Evolutionary conservation across 2,113 vertebrate genomes (phyloP).

Genomic region (Centropus unirufus): DNA sequence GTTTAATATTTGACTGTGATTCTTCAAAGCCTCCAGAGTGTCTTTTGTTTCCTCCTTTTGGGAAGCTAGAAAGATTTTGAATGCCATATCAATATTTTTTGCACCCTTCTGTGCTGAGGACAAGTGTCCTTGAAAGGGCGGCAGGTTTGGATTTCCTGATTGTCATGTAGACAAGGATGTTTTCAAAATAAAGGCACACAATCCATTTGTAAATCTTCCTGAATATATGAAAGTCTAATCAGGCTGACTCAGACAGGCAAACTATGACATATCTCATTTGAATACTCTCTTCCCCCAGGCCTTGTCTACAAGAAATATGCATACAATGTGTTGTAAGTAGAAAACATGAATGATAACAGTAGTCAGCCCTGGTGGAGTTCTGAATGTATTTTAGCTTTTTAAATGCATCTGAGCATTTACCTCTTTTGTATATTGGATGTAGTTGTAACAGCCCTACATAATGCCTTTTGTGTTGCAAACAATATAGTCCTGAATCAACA

Average conservation of each 20-base stretch:
- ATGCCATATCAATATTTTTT: neutral
- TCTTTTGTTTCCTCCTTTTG: neutral
- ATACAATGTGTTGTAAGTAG: neutral
- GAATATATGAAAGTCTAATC: conserved; percentile 57
- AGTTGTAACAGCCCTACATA: neutral
- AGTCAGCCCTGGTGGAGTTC: neutral
- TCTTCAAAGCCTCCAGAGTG: neutral
- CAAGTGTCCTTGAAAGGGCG: conserved; percentile 40
- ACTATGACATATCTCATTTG: conserved; percentile 12
- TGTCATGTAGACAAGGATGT: conserved; percentile 43
- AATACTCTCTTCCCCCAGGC: conserved; percentile 46
- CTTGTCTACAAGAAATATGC: conserved; percentile 45
- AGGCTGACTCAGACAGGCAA: conserved; percentile 39
- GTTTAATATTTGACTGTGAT: neutral
- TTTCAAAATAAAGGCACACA: conserved; percentile 50
- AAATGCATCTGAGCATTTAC: neutral
- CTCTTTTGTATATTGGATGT: neutral
- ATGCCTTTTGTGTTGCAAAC: neutral
- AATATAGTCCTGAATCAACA: neutral
- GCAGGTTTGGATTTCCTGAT: conserved; percentile 11
- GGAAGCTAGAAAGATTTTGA: neutral
- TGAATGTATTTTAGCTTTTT: conserved; percentile 4
- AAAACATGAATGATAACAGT: neutral
- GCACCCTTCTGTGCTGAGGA: neutral
- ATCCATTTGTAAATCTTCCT: conserved; percentile 49